A percentile compares a stretch with the other conserved stretches of the same genome.
phyloP scores from a whole-genome alignment of 2,888 invertebrate species.

The Sycophila texana region DNA sequence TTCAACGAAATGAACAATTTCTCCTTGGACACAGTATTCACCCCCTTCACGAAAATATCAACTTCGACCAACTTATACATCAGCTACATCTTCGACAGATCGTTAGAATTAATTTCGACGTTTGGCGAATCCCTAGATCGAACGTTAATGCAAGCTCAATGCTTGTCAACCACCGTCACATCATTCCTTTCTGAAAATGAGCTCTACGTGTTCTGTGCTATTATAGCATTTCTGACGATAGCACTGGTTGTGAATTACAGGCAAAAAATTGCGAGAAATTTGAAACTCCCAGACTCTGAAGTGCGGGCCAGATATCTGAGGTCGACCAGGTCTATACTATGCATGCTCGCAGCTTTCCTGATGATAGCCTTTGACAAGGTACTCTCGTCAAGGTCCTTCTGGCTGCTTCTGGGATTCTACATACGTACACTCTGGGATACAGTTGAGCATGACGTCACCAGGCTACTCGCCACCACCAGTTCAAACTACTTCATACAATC shows the following conservation, averaged over 20 bases:
- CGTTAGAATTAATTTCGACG: not conserved
- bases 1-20: slow-evolving; percentile 13
- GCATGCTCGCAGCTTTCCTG: not conserved
- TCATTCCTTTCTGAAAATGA: slow-evolving; percentile 6
- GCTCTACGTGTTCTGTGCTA: not conserved
- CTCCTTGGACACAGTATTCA: not conserved
- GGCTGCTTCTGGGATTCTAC: slow-evolving; percentile 34
- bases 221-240: not conserved
- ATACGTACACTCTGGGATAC: slow-evolving; percentile 25
- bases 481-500: not conserved
- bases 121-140: not conserved
- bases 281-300: not conserved
- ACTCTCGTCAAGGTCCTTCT: slow-evolving; percentile 38
- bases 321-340: not conserved
- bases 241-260: not conserved
- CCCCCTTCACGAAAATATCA: not conserved
- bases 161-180: not conserved
- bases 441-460: not conserved
- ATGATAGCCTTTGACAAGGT: not conserved
- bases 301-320: too few species aligned
- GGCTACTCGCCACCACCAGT: not conserved
- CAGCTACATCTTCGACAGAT: not conserved
- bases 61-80: not conserved
- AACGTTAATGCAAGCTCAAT: not conserved
- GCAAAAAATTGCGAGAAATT: not conserved